Conservation (phyloP, 1,140 invertebrate genomes). For the Trichomalopsis sarcophagae region DNA sequence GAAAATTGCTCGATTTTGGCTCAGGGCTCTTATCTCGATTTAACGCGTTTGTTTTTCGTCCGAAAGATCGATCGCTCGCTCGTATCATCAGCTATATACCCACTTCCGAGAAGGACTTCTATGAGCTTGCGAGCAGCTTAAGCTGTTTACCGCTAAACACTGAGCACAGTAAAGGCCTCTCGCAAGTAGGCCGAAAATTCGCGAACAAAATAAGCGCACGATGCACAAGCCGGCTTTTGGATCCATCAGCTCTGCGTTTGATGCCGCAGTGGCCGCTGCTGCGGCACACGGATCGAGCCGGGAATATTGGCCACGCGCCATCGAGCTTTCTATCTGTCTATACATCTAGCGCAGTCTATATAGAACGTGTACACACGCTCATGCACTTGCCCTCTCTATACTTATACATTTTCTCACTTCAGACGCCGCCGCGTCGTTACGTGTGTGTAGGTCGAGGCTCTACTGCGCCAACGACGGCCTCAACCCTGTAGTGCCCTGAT, state of each 20-base stretch:
- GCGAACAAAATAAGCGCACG: not conserved
- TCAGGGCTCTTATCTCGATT: constrained; percentile 16
- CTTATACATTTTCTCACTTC: too few relatives aligned
- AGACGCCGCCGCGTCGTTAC: not conserved
- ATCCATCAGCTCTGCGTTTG: constrained; percentile 7
- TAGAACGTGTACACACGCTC: not conserved
- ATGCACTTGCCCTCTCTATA: not conserved
- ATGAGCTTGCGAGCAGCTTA: not conserved
- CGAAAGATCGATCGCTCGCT: constrained; percentile 20
- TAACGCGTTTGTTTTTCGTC: constrained; percentile 17
- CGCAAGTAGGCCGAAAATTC: not conserved
- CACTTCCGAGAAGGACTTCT: not conserved
- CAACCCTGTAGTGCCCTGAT: not conserved
- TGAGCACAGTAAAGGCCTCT: not conserved
- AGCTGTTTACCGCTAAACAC: too few relatives aligned
- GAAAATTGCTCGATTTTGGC: too few relatives aligned
- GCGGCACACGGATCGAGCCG: not conserved
- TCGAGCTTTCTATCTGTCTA: not conserved
- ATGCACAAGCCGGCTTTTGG: too few relatives aligned
- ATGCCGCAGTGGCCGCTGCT: constrained; percentile 9
- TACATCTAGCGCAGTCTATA: not conserved
- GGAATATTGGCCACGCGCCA: constrained; percentile 6
- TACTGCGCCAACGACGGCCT: not conserved
- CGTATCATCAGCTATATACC: too few relatives aligned
- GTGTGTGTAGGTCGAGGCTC: not conserved